phyloP scores from a whole-genome alignment of 1,140 invertebrate species.

The Drosophila obscura region DNA sequence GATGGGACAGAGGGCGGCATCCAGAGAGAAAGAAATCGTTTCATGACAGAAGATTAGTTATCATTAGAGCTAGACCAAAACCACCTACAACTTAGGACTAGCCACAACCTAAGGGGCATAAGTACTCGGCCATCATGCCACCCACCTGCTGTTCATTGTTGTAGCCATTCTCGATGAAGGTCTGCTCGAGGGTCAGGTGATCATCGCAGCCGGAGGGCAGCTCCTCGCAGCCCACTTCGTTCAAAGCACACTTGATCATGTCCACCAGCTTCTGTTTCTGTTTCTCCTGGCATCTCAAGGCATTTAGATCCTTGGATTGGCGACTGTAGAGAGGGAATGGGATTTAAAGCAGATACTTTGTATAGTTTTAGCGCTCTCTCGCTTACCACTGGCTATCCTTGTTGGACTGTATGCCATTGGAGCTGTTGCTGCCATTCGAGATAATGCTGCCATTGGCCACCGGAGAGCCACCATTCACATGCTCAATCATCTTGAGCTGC shows the following conservation, averaged over 20 bases:
- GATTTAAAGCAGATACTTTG: background rate
- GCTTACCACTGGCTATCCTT: slow-evolving; percentile 83
- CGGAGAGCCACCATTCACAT: slow-evolving; percentile 81
- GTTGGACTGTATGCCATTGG: slow-evolving; percentile 83
- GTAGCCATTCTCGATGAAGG: slow-evolving; percentile 81
- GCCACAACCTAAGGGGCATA: slow-evolving; percentile 5
- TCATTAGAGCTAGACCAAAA: slow-evolving; percentile 15
- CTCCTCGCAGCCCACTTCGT: slow-evolving; percentile 93
- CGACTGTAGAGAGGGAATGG: slow-evolving; percentile 38
- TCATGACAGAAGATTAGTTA: slow-evolving; percentile 38
- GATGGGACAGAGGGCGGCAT: slow-evolving; percentile 41
- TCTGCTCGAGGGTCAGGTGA: slow-evolving; percentile 86
- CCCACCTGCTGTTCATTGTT: slow-evolving; percentile 83
- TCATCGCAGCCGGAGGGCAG: slow-evolving; percentile 92
- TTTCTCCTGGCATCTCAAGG: slow-evolving; percentile 90
- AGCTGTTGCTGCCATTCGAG: slow-evolving; percentile 82
- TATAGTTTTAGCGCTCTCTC: no score
- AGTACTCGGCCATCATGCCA: slow-evolving; percentile 1
- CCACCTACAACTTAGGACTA: slow-evolving; percentile 42
- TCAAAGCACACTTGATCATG: slow-evolving; percentile 92
- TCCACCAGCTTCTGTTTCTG: slow-evolving; percentile 92
- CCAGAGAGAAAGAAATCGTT: slow-evolving; percentile 49
- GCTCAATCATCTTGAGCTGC: slow-evolving; percentile 85
- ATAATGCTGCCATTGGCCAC: slow-evolving; percentile 82
- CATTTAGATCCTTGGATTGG: slow-evolving; percentile 85